Evolutionary conservation across 2,888 invertebrate genomes (phyloP), one percentile per base, ranked within the genome.

Genomic region (Capitulum mitella): DNA sequence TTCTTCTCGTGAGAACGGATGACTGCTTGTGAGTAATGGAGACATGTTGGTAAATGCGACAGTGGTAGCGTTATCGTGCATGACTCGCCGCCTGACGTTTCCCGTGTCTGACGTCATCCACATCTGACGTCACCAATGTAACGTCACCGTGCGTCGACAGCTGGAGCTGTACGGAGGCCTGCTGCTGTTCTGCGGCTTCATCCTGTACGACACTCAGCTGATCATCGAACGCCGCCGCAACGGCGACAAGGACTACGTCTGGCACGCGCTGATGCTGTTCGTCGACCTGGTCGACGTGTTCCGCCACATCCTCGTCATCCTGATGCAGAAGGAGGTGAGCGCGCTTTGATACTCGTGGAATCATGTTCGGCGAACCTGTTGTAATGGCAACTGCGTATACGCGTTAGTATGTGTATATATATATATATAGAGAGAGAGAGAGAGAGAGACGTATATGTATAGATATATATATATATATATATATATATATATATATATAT

Each of bases 121-220:
- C n/a, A n/a, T n/a, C n/a, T n/a, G n/a, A n/a, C n/a, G n/a, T n/a
- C n/a, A n/a, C n/a, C n/a, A n/a, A n/a, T n/a, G n/a, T n/a, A n/a
- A n/a, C n/a, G n/a, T n/a, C n/a, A n/a, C n/a, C n/a, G n/a, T n/a
- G n/a, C n/a, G n/a, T n/a, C n/a, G 2, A 16, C 86, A 97, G 91
- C 86, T 90, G 81, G 93, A 96, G 84, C 87, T 97, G 78, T 97
- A 98, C 86, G 86, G 94, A 82, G 97, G 97, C 81, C 89, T 98
- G 78, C 88, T 92, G 83, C 89, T 96, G 75, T 95, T 98, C 93
- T 97, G 96, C 85, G 96, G 92, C 80, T 98, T 98, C 87, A 92
- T 99, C 26, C 89, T 98, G 82, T 98, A 94, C 84, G 98, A 98
- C 86, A 99, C 98, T n/a, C 98, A 98, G 87, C 88, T 94, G 82